Evolutionary conservation across 2,888 invertebrate genomes (phyloP), one percentile per base, ranked within the genome.

Genomic region (Chirona hameri): DNA sequence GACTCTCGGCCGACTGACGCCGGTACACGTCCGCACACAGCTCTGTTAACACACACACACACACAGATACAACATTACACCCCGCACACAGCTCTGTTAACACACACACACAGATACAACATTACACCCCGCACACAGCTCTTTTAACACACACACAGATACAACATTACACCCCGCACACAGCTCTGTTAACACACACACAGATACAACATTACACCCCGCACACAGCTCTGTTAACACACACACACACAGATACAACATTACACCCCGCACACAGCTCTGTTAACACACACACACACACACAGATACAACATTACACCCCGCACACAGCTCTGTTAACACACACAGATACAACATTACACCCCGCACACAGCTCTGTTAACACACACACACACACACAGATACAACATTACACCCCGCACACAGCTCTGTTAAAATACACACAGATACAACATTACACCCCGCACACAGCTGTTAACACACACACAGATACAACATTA

Each of bases 341-440:
- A 39, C 39, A 39, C 7, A 7, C 7, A 7, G 4, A 39, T 5
- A 39, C n/a, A n/a, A n/a, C n/a, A n/a, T n/a, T 76, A 76, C 39
- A 76, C 76, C 46, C 76, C 39, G 27, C 24, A 0, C 10, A 12
- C 46, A 76, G 76, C 46, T 76, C 60, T 52, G 46, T 4, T 5
- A 39, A 39, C 39, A 39, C 39, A 39, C 7, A 7, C 7, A 7
- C 39, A 39, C 2, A 39, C n/a, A n/a, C n/a, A n/a, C n/a, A n/a
- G n/a, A n/a, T n/a, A n/a, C n/a, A n/a, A n/a, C n/a, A n/a, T n/a
- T 76, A 76, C 39, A 76, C 76, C 46, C 76, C 39, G 27, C 24
- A 0, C 10, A 12, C 46, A 76, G 76, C 46, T 76, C 60, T 52
- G 46, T 4, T 5, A 39, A 39, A 2, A 39, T 7, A 39, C 7